phyloP scores from a whole-genome alignment of 2,797 vertebrate genomes.

The Melanotaenia trifasciata region DNA sequence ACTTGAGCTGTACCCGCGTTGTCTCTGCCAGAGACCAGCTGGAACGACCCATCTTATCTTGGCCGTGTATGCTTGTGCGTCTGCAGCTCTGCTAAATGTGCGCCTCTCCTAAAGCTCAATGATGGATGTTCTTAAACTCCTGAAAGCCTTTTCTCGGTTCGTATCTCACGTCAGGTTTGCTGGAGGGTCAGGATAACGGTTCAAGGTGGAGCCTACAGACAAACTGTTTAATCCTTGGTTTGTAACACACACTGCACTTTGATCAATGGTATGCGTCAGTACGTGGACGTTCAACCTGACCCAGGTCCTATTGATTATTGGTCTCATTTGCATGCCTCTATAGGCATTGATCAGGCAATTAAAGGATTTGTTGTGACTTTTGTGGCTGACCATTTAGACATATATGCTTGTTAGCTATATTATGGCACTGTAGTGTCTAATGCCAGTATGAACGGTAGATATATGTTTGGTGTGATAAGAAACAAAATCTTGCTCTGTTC shows the following conservation, averaged over 20 bases:
- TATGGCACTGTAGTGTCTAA: background rate
- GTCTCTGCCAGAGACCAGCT: constrained; percentile 19
- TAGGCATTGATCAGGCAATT: constrained; percentile 75
- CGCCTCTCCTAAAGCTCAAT: constrained; percentile 37
- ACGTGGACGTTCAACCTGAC: constrained; percentile 34
- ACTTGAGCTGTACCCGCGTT: background rate
- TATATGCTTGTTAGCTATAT: constrained; percentile 3
- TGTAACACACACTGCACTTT: constrained; percentile 56
- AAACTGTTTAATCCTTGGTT: constrained; percentile 62
- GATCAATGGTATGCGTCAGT: constrained; percentile 62
- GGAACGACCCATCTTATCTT: constrained; percentile 52
- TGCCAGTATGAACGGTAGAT: constrained; percentile 10
- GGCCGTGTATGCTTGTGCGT: constrained; percentile 32
- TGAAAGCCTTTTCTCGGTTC: constrained; percentile 29
- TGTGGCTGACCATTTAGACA: constrained; percentile 21
- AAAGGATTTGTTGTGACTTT: constrained; percentile 72
- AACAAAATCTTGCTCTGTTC: constrained; percentile 37
- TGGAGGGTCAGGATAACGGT: constrained; percentile 61
- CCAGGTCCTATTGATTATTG: constrained; percentile 59
- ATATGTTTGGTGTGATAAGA: constrained; percentile 36
- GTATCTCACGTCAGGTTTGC: constrained; percentile 47
- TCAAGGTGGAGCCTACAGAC: constrained; percentile 69
- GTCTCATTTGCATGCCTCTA: constrained; percentile 71
- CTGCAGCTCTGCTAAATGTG: constrained; percentile 22
- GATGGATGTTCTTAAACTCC: constrained; percentile 66